These are phyloP conservation scores for Amiota communis DNA, from an alignment of 2,888 invertebrate genomes.

Conservation along the genomic window DNA sequence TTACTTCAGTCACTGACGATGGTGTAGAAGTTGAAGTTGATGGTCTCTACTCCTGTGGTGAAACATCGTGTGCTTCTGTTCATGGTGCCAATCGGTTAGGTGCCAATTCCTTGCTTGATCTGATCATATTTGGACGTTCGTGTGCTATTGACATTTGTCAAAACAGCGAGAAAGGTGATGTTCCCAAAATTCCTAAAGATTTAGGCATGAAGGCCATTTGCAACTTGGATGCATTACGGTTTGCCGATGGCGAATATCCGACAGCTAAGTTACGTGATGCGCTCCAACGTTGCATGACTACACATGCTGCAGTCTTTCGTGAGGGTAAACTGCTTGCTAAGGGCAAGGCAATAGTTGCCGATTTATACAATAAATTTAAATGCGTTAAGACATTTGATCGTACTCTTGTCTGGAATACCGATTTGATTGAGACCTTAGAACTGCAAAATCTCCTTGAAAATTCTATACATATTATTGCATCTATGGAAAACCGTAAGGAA, in stretches of 20 bases:
- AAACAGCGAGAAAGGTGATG: constrained; percentile 89
- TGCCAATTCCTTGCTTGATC: constrained; percentile 96
- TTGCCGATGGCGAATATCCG: constrained; percentile 82
- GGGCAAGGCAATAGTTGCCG: constrained; percentile 82
- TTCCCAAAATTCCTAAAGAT: constrained; percentile 81
- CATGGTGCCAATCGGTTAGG: constrained; percentile 99
- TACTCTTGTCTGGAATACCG: constrained; percentile 96
- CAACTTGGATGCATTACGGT: constrained; percentile 90
- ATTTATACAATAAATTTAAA: constrained; percentile 82
- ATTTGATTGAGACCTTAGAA: constrained; percentile 95
- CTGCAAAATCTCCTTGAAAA: constrained; percentile 95
- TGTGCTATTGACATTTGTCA: constrained; percentile 91
- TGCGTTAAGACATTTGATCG: constrained; percentile 85
- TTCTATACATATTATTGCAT: constrained; percentile 90
- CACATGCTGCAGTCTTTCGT: constrained; percentile 96
- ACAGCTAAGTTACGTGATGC: constrained; percentile 88
- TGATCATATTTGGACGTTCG: constrained; percentile 97
- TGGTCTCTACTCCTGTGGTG: constrained; percentile 95
- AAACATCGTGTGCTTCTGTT: constrained; percentile 94
- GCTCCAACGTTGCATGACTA: constrained; percentile 98
- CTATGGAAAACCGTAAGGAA: constrained; percentile 95
- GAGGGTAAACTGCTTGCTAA: constrained; percentile 88
- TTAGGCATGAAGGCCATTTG: constrained; percentile 93
- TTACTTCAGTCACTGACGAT: constrained; percentile 70
- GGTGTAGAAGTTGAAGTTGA: constrained; percentile 77